phyloP scores from a whole-genome alignment of 64 coral and sea anemone genomes.

The Actinia tenebrosa region DNA sequence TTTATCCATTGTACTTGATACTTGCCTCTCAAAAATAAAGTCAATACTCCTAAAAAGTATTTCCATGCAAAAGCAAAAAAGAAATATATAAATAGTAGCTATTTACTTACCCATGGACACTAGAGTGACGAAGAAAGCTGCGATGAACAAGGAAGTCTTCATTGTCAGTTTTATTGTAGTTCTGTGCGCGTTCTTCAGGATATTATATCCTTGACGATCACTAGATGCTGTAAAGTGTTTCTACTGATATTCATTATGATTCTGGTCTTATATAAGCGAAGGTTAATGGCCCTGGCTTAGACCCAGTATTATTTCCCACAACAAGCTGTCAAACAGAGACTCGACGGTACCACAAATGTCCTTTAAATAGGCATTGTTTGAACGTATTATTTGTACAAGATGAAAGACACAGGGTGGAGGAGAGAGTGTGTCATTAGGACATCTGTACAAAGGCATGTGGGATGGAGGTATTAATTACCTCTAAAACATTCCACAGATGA shows the following conservation, averaged over 20 bases:
- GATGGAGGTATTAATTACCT: not conserved
- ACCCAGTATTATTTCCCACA: not conserved
- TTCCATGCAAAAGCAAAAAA: not conserved
- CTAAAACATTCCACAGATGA: not conserved
- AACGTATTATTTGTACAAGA: not conserved
- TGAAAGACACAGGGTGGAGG: not conserved
- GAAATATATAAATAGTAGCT: not conserved
- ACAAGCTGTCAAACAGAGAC: conserved; percentile 2
- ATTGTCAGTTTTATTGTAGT: not conserved
- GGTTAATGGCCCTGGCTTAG: not conserved
- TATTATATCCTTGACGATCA: not conserved
- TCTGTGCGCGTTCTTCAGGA: not conserved
- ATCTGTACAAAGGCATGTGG: not conserved
- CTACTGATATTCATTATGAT: not conserved
- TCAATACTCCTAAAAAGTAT: not conserved
- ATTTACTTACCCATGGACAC: not conserved
- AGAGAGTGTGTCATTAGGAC: not conserved
- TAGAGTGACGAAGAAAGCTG: not conserved
- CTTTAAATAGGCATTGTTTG: not conserved
- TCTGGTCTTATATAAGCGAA: not conserved
- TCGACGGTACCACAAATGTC: not conserved
- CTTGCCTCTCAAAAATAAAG: not conserved
- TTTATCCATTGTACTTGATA: not conserved
- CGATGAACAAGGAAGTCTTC: not conserved
- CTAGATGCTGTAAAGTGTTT: not conserved